A percentile compares a stretch with the other conserved stretches of the same genome.
phyloP scores from a whole-genome alignment of 2,113 vertebrate genomes.

The Chelonoidis abingdonii region DNA sequence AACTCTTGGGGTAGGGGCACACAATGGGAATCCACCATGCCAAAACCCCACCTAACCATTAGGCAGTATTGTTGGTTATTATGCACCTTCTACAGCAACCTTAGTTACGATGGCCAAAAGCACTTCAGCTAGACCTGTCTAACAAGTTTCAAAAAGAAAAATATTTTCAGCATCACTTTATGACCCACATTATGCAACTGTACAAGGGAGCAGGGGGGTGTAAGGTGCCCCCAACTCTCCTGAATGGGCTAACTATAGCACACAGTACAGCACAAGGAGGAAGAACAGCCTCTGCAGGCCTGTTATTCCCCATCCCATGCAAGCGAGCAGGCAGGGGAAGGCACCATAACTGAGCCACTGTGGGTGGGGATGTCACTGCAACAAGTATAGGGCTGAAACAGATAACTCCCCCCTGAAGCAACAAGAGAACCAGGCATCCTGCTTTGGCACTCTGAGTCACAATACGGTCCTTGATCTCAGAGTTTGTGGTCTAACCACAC shows the following conservation, averaged over 20 bases:
- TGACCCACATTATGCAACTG: neutral
- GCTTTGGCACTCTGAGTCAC: neutral
- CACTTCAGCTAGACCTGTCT: neutral
- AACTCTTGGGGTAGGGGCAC: neutral
- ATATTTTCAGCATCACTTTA: neutral
- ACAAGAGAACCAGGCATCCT: neutral
- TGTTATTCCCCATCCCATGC: neutral
- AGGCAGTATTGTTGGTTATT: neutral
- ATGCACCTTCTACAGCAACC: neutral
- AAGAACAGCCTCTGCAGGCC: neutral
- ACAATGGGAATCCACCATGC: neutral
- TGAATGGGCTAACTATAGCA: neutral
- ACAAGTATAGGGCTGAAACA: neutral
- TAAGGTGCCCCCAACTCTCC: neutral
- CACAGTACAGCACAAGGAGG: neutral
- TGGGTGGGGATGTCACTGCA: neutral
- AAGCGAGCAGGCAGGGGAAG: neutral
- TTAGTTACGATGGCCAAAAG: neutral
- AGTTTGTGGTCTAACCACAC: neutral
- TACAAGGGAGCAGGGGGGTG: neutral
- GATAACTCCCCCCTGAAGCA: neutral
- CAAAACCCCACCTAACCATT: neutral
- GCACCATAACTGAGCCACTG: neutral
- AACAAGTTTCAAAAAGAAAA: neutral
- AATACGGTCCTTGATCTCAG: neutral